Conservation (phyloP, 1,140 invertebrate genomes). For the Drosophila persimilis region DNA sequence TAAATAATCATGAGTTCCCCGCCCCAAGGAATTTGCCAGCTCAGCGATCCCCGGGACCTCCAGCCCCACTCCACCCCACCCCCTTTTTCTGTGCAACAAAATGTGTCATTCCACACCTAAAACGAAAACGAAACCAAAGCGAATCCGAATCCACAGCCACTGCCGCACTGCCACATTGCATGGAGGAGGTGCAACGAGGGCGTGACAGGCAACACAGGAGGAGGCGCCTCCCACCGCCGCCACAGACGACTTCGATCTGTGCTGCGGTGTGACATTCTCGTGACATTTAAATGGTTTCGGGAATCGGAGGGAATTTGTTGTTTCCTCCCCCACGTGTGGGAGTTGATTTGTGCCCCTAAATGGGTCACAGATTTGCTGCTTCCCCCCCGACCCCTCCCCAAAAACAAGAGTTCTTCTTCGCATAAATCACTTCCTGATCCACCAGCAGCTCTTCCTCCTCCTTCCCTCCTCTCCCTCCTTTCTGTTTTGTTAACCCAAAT, state of each 20-base stretch:
- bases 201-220: slow-evolving; percentile 14
- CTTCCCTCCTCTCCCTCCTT: not conserved
- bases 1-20: slow-evolving; percentile 18
- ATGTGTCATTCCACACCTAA: slow-evolving; percentile 21
- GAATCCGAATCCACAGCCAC: not conserved
- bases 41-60: not conserved
- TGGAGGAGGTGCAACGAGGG: slow-evolving; percentile 10
- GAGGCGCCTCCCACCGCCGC: too few species aligned
- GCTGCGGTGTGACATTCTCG: slow-evolving; percentile 18
- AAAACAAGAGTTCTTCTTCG: slow-evolving; percentile 9
- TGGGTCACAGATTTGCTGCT: slow-evolving; percentile 17
- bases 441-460: too few species aligned
- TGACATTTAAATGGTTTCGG: slow-evolving; percentile 32
- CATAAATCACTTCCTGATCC: slow-evolving; percentile 24
- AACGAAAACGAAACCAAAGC: slow-evolving; percentile 4
- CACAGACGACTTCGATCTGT: slow-evolving; percentile 1
- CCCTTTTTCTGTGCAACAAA: not conserved
- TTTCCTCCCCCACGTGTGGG: slow-evolving; percentile 20
- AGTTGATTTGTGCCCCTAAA: slow-evolving; percentile 16
- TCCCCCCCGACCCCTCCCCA: too few species aligned
- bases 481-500: slow-evolving; percentile 33
- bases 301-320: slow-evolving; percentile 40
- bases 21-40: slow-evolving; percentile 6
- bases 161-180: slow-evolving; percentile 20
- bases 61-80: not conserved